Base-by-base conservation (phyloP, 2,113 vertebrate species). In the Scalopus aquaticus region DNA sequence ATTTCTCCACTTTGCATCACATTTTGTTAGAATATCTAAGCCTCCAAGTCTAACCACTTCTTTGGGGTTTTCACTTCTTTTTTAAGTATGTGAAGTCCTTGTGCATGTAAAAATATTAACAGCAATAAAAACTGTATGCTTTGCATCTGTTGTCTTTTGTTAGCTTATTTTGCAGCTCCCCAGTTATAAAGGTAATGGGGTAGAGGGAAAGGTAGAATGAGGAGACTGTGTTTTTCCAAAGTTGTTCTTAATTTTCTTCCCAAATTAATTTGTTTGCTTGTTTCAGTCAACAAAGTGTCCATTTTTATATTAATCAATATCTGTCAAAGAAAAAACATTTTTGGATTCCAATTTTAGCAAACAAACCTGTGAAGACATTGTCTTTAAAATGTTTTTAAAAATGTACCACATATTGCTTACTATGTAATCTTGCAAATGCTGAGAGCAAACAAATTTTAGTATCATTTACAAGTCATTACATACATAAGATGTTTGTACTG, bases 281-380 rank as follows among this genome's bases (percentile, higher is more conserved):
- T 9, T 94, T 88, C 19, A 79, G 24, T 56, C 10, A 76, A 44
- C 15, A n/a, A 65, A 80, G 30, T 79, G 35, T 72, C 17, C 6
- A 46, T 54, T 86, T 92, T 44, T 76, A 44, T 65, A 62, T 64
- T 83, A 77, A 62, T 24, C 37, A 16, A 64, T 77, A 70, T 92
- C 32, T 60, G 30, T 42, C 37, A 81, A 92, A 64, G 88, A 69
- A 89, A 83, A 80, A 64, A 35, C 26, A 65, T 51, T 94, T 95
- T 86, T 89, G n/a, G 35, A 51, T 82, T 42, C 10, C 30, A 37
- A 32, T 92, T 91, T 94, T 39, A 90, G 67, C 39, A n/a, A 92
- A 89, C 12, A 49, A 81, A 84, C 15, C 13, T 88, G 17, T 78
- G 87, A 92, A 9, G 80, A 28, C 28, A 58, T 64, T 37, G 11